A percentile compares a stretch with the other conserved stretches of the same genome.
These are phyloP conservation scores for Pipistrellus kuhlii DNA, from an alignment of 2,797 vertebrate species.

Conservation along the genomic window DNA sequence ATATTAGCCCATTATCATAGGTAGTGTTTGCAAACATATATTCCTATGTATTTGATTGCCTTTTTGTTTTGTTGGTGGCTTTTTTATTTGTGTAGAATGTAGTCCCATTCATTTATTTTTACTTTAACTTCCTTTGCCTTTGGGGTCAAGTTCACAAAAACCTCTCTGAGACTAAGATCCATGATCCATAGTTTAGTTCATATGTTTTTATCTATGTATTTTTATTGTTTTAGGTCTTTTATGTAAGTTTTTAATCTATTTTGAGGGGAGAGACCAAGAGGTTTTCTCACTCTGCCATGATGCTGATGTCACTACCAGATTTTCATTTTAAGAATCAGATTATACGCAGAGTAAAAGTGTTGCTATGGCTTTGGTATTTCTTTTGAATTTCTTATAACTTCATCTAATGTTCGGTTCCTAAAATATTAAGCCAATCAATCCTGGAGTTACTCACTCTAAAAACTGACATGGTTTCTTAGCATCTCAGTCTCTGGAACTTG, in stretches of 20 bases:
- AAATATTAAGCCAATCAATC: constrained; percentile 52
- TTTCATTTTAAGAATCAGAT: constrained; percentile 28
- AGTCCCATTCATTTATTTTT: background rate
- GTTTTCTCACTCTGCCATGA: background rate
- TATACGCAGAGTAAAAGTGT: background rate
- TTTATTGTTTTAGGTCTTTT: background rate
- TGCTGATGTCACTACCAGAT: background rate
- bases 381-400: constrained; percentile 30
- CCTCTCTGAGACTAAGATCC: background rate
- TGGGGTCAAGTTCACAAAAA: background rate
- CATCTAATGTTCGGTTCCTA: constrained; percentile 52
- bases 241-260: background rate
- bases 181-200: background rate
- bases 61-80: background rate
- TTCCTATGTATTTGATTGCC: background rate
- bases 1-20: background rate
- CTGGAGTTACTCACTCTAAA: constrained; percentile 43
- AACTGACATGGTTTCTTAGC: constrained; percentile 13
- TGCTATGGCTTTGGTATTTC: constrained; percentile 19
- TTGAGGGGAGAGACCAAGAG: background rate
- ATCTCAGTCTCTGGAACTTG: constrained; percentile 9
- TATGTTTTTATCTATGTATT: background rate
- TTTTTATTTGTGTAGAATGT: background rate
- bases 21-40: background rate
- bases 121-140: background rate